Evolutionary conservation across 2,113 vertebrate genomes (phyloP).

Genomic region (Sakesphorus luctuosus): DNA sequence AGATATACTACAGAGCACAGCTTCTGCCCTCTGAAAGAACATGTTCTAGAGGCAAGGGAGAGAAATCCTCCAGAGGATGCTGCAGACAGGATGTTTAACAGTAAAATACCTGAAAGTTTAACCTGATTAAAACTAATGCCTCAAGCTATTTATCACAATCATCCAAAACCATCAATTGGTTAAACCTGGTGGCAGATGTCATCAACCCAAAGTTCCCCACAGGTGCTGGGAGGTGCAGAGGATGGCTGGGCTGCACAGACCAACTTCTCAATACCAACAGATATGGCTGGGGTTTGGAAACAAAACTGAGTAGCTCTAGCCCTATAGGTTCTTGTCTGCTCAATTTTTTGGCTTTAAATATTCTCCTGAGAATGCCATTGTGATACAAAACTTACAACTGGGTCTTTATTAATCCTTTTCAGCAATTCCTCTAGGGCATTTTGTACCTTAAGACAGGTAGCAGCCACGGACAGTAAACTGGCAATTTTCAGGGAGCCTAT

Average conservation of each 20-base stretch:
- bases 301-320: not conserved
- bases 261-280: accelerated
- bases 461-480: not conserved
- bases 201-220: not conserved
- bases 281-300: not conserved
- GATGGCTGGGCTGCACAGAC: not conserved
- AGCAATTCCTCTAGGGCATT: not conserved
- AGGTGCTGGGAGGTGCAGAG: not conserved
- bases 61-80: not conserved
- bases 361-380: not conserved
- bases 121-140: not conserved
- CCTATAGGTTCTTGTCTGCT: not conserved
- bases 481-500: conserved; percentile 13
- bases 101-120: not conserved
- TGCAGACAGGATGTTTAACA: not conserved
- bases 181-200: not conserved
- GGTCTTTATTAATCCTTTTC: not conserved
- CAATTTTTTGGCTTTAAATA: not conserved
- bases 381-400: not conserved
- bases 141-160: not conserved
- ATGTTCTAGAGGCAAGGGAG: not conserved
- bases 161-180: not conserved
- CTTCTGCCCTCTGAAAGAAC: not conserved
- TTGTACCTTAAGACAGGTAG: not conserved
- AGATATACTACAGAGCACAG: not conserved